Percentiles rank a stretch among this genome's conserved stretches.
Evolutionary conservation across 2,797 vertebrate genomes (phyloP).

Genomic region (Lates japonicus): DNA sequence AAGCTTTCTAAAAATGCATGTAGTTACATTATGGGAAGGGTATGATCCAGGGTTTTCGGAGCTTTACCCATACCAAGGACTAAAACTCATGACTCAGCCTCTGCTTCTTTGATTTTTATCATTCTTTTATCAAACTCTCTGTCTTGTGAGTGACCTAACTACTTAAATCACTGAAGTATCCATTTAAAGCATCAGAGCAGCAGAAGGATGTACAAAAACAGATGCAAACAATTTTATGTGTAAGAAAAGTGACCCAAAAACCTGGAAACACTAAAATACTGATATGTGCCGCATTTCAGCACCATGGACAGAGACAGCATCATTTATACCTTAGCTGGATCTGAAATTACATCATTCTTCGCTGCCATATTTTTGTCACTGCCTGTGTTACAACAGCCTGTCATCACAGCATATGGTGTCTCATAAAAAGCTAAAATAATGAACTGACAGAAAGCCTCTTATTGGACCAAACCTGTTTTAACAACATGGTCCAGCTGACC

Average conservation of each 20-base stretch:
- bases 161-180: neutral
- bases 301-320: slow-evolving; percentile 67
- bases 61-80: neutral
- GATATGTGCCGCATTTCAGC: slow-evolving; percentile 47
- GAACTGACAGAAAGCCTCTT: slow-evolving; percentile 44
- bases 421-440: slow-evolving; percentile 43
- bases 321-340: slow-evolving; percentile 19
- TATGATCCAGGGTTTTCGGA: neutral
- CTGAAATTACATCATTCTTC: slow-evolving; percentile 25
- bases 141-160: neutral
- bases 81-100: neutral
- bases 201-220: neutral
- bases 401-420: slow-evolving; percentile 46
- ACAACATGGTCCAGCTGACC: slow-evolving; percentile 46
- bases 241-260: neutral
- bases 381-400: slow-evolving; percentile 10
- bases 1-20: neutral
- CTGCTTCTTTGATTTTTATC: neutral
- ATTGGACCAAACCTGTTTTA: slow-evolving; percentile 45
- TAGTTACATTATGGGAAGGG: neutral
- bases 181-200: neutral
- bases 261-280: neutral
- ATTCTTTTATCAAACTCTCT: neutral
- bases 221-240: neutral
- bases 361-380: slow-evolving; percentile 3